Evolutionary conservation across 2,888 invertebrate species (phyloP).

Genomic region (Lamproptera curius): DNA sequence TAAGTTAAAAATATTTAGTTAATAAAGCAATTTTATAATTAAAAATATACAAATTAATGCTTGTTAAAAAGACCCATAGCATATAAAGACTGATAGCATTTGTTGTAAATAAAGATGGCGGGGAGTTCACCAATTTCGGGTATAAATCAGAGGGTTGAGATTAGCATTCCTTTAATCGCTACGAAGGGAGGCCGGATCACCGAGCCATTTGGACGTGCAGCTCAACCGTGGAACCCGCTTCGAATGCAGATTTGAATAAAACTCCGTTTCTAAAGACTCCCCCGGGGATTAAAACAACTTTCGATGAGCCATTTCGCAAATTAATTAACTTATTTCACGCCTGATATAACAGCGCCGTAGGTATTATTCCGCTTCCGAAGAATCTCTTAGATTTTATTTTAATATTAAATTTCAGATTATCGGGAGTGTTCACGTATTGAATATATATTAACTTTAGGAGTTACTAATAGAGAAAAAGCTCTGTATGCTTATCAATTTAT

Average conservation of each 20-base stretch:
- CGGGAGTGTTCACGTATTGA: too few relatives aligned
- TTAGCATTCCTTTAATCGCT: conserved; percentile 62
- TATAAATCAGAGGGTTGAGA: conserved; percentile 47
- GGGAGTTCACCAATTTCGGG: background rate
- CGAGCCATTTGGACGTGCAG: conserved; percentile 54
- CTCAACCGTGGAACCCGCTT: conserved; percentile 41
- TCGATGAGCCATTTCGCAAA: conserved; percentile 42
- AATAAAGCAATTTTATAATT: too few relatives aligned
- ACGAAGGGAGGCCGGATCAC: conserved; percentile 48
- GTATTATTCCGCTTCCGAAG: conserved; percentile 12
- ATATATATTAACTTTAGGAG: too few relatives aligned
- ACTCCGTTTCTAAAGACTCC: conserved; percentile 55
- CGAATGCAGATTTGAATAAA: conserved; percentile 63
- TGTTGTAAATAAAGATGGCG: too few relatives aligned
- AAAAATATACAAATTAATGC: too few relatives aligned
- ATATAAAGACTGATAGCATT: too few relatives aligned
- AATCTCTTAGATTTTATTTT: conserved; percentile 6
- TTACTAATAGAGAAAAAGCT: too few relatives aligned
- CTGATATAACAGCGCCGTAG: conserved; percentile 30
- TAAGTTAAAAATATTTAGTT: too few relatives aligned
- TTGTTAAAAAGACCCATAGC: too few relatives aligned
- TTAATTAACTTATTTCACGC: conserved; percentile 55
- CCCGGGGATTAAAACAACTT: conserved; percentile 50
- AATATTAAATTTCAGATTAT: too few relatives aligned
- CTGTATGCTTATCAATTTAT: too few relatives aligned